Base-by-base conservation (phyloP, 1,140 invertebrate species). In the Neotoxoptera formosana region DNA sequence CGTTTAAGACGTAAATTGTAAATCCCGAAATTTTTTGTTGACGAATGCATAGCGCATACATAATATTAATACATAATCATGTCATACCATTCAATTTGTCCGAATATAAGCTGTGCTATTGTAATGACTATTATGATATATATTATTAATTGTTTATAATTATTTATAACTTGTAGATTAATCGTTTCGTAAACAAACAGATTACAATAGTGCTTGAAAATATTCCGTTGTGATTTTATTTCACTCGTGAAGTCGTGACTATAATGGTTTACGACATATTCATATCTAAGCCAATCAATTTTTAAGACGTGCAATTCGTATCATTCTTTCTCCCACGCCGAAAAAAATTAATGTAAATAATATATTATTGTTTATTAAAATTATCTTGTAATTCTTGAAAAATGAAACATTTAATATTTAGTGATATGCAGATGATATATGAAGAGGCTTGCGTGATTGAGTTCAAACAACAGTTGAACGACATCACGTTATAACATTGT, bases 371-470 rank as follows among this genome's bases (percentile, higher is more conserved):
- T 76, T 76, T 76, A 76, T 76, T 76, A n/a, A 7, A 34, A 76
- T 76, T 76, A 76, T 76, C 60, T 76, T 76, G 14, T 76, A 76
- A n/a, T 76, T 34, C 4, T 17, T 76, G n/a, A n/a, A n/a, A 76
- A 76, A 76, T 67, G n/a, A 76, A 76, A 76, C 60, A 76, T n/a
- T 76, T 76, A 76, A 76, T 76, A 76, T 76, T n/a, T n/a, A 76
- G 60, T 76, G 60, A n/a, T 86, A 47, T 47, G 84, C 47, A 47
- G 84, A 47, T 86, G 14, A 76, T 86, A 47, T 30, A 47, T 86
- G 41, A 86, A 86, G 84, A 86, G 84, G 84, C 23, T 86, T 86
- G 45, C 41, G 36, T 86, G 84, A 86, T 23, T n/a, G 21, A 36
- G 2, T 34, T 47, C 23, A 45, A 45, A 86, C 23, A 47, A 45